phyloP scores from a whole-genome alignment of 2,888 invertebrate genomes.

The Boloria euphrosyne region DNA sequence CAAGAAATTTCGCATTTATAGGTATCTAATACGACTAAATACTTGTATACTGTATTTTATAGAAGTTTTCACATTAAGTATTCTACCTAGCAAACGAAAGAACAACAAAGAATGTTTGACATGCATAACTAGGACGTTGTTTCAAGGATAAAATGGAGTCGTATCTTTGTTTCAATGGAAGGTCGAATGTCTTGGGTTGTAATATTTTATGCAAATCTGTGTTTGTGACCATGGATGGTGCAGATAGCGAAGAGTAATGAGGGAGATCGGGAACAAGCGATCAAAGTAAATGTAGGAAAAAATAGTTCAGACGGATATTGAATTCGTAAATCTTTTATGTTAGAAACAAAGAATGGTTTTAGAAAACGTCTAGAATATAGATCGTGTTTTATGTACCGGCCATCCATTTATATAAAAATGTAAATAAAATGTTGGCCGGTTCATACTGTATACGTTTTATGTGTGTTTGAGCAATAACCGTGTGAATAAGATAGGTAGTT shows the following conservation, averaged over 20 bases:
- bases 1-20: too few relatives aligned
- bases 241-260: conserved; percentile 35
- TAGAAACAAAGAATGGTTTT: neutral
- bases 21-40: too few relatives aligned
- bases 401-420: too few relatives aligned
- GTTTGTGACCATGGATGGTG: conserved; percentile 31
- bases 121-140: conserved; percentile 28
- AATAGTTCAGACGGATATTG: conserved; percentile 15
- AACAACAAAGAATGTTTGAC: conserved; percentile 8
- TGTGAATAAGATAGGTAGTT: too few relatives aligned
- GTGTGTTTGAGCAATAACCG: too few relatives aligned
- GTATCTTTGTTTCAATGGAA: conserved; percentile 36
- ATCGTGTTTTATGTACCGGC: too few relatives aligned
- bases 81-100: neutral
- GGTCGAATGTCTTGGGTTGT: conserved; percentile 36
- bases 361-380: too few relatives aligned
- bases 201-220: conserved; percentile 38
- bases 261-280: conserved; percentile 26
- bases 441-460: too few relatives aligned
- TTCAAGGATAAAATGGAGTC: conserved; percentile 32
- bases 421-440: too few relatives aligned
- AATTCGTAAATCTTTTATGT: conserved; percentile 9
- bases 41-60: neutral
- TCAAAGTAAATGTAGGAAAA: conserved; percentile 7
- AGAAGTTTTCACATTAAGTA: neutral